phyloP scores from a whole-genome alignment of 2,113 vertebrate species.

The Empidonax alnorum region DNA sequence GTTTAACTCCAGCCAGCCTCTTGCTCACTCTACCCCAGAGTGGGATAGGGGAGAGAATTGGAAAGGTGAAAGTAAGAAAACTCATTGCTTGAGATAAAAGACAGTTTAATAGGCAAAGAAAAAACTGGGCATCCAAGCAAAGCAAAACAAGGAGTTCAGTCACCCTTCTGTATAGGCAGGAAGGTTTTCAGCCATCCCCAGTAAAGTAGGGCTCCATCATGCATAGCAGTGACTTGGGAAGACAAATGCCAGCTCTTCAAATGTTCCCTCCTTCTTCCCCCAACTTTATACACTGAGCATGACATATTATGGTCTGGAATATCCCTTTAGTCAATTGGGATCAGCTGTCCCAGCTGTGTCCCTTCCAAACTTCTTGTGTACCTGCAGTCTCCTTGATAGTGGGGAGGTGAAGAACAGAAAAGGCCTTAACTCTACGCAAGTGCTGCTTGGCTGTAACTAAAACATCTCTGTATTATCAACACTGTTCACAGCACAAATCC shows the following conservation, averaged over 20 bases:
- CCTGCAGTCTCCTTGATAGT: background rate
- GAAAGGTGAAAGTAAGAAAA: background rate
- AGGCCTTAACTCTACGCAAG: background rate
- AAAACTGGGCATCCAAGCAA: background rate
- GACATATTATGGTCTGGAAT: background rate
- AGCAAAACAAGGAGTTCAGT: background rate
- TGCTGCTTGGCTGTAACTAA: fast-evolving
- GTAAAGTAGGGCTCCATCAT: background rate
- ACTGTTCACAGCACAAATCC: background rate
- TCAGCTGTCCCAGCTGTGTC: background rate
- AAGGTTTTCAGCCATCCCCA: background rate
- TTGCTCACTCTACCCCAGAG: background rate
- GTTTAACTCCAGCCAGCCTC: background rate
- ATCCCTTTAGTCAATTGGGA: background rate
- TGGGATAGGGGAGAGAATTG: background rate
- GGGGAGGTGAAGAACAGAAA: background rate
- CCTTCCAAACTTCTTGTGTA: background rate
- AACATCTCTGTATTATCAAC: background rate
- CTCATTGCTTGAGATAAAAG: background rate
- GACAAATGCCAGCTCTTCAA: background rate
- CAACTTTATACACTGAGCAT: no score
- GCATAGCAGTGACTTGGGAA: background rate
- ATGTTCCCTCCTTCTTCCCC: background rate
- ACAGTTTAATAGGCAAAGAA: background rate
- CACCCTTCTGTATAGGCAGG: background rate